Conservation (phyloP, 2,113 vertebrate species). For the Oreochromis niloticus region DNA sequence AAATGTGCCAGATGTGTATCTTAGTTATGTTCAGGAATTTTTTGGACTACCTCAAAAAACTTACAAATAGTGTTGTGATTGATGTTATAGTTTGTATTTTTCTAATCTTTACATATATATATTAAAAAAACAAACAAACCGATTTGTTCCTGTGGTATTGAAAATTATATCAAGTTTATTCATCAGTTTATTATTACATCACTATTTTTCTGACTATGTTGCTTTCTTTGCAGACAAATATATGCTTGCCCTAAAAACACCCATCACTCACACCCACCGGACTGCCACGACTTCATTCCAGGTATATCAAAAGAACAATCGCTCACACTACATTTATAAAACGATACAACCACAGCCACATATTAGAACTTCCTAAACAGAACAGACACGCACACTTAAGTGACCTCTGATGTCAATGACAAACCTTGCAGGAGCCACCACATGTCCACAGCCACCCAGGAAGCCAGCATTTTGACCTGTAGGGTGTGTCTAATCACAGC, state of each 20-base stretch:
- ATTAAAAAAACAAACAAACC: neutral
- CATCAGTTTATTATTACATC: neutral
- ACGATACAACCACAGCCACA: neutral
- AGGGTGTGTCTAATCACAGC: constrained; percentile 42
- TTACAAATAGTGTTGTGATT: neutral
- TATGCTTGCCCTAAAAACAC: neutral
- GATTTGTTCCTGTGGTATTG: neutral
- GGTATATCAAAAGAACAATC: neutral
- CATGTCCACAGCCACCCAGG: constrained; percentile 53
- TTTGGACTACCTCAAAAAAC: neutral
- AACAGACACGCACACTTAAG: neutral
- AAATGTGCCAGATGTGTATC: neutral
- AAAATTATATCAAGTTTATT: neutral
- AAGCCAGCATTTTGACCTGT: constrained; percentile 45
- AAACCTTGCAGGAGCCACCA: constrained; percentile 24
- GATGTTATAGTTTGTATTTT: neutral
- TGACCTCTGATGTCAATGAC: constrained; percentile 40
- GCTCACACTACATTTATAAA: neutral
- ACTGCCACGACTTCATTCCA: neutral
- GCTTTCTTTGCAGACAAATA: neutral
- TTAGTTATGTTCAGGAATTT: neutral
- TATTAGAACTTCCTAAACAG: neutral
- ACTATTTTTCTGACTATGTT: neutral
- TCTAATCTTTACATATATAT: neutral
- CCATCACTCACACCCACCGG: neutral